A percentile compares a stretch with the other conserved stretches of the same genome.
Conservation (phyloP, 2,888 invertebrate genomes). For the Gymnosoma rotundatum region DNA sequence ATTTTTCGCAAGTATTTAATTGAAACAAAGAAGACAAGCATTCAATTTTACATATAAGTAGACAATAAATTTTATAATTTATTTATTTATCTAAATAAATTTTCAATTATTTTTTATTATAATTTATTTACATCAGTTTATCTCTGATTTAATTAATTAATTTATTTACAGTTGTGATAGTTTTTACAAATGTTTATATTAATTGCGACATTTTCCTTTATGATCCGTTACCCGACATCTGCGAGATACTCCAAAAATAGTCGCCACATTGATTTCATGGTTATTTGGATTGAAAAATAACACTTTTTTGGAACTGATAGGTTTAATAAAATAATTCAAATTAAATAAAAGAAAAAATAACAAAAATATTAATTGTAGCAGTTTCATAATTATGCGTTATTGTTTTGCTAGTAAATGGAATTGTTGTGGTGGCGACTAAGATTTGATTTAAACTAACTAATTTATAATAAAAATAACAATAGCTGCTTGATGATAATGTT, state of each 20-base stretch:
- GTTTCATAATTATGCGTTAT: slow-evolving; percentile 55
- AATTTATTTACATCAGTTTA: not conserved
- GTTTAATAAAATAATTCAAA: slow-evolving; percentile 16
- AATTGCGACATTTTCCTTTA: slow-evolving; percentile 74
- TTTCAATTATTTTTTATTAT: too few species aligned
- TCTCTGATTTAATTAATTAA: not conserved
- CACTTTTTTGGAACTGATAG: slow-evolving; percentile 56
- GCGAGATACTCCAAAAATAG: slow-evolving; percentile 72
- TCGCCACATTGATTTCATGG: slow-evolving; percentile 70
- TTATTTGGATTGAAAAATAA: slow-evolving; percentile 64
- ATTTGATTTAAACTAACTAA: slow-evolving; percentile 54
- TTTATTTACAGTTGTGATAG: not conserved
- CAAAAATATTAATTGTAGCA: slow-evolving; percentile 26
- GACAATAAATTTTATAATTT: too few species aligned
- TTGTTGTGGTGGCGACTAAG: slow-evolving; percentile 37
- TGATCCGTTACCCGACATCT: slow-evolving; percentile 74
- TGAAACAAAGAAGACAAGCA: too few species aligned
- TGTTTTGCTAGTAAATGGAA: slow-evolving; percentile 13
- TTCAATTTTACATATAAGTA: too few species aligned
- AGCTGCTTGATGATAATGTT: slow-evolving; percentile 22
- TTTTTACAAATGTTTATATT: not conserved
- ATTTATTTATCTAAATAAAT: too few species aligned
- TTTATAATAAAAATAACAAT: slow-evolving; percentile 5
- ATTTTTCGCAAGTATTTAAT: too few species aligned
- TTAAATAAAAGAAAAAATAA: slow-evolving; percentile 38